phyloP scores from a whole-genome alignment of 2,113 vertebrate species.

The Lipotes vexillifer region DNA sequence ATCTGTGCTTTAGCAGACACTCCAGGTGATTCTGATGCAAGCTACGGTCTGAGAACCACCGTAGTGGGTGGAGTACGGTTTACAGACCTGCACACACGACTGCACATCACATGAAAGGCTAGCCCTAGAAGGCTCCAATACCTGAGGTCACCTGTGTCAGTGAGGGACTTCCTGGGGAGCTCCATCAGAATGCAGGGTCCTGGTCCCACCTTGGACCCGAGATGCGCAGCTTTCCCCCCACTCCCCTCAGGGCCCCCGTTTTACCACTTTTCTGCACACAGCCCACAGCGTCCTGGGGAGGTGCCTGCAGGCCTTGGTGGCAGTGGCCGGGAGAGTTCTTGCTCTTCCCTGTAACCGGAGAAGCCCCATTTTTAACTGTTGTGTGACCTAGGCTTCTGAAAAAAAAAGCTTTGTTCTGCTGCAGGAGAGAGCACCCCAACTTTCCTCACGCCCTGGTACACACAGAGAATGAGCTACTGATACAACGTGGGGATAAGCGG shows the following conservation, averaged over 20 bases:
- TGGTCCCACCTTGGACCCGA: neutral
- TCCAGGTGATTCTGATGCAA: fast-evolving
- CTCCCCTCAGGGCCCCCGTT: neutral
- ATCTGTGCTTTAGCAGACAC: neutral
- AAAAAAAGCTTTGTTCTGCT: neutral
- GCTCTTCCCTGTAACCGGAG: neutral
- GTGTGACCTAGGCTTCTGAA: neutral
- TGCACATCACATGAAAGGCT: fast-evolving
- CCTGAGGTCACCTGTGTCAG: fast-evolving
- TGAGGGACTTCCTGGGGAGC: fast-evolving
- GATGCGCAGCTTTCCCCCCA: neutral
- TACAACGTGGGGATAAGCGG: fast-evolving
- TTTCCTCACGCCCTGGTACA: fast-evolving
- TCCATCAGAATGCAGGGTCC: too few species aligned
- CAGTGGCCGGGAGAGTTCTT: fast-evolving
- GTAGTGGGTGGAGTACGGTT: fast-evolving
- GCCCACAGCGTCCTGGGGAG: fast-evolving
- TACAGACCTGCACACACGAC: fast-evolving
- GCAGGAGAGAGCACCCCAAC: neutral
- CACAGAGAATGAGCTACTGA: fast-evolving
- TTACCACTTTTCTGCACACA: neutral
- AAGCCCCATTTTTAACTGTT: neutral
- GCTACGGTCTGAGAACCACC: fast-evolving
- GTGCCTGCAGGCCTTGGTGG: fast-evolving
- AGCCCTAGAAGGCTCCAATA: fast-evolving